Percentiles rank a stretch among this genome's conserved stretches.
These are phyloP conservation scores for Microctonus hyperodae DNA, from an alignment of 2,888 invertebrate species.

Conservation along the genomic window DNA sequence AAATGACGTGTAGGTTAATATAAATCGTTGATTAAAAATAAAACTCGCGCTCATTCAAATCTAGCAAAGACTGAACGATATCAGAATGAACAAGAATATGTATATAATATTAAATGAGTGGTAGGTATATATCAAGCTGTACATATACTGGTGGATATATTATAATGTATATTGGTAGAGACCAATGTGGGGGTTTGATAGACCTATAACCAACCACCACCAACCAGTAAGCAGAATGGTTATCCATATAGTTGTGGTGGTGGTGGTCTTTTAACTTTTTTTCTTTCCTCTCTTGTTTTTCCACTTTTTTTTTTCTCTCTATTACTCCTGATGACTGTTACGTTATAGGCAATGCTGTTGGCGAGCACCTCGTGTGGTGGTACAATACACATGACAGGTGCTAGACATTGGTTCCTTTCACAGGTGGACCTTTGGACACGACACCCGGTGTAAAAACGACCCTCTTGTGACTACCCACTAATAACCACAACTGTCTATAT, in stretches of 20 bases:
- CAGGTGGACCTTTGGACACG: constrained; percentile 55
- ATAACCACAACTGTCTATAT: constrained; percentile 30
- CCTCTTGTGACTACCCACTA: constrained; percentile 35
- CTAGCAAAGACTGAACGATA: background rate
- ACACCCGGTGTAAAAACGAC: constrained; percentile 32
- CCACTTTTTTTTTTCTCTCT: background rate
- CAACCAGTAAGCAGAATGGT: background rate
- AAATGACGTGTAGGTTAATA: background rate
- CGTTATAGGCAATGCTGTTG: no score
- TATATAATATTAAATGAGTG: background rate
- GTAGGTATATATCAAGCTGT: background rate
- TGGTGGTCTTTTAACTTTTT: background rate
- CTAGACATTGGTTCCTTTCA: constrained; percentile 44
- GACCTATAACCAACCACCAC: background rate
- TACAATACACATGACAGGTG: constrained; percentile 52
- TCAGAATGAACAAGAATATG: background rate
- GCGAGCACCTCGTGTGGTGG: constrained; percentile 47
- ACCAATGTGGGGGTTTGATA: background rate
- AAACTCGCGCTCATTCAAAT: background rate
- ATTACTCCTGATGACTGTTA: constrained; percentile 26
- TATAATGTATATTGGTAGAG: background rate
- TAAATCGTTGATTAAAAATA: background rate
- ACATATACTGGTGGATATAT: background rate
- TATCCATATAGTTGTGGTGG: background rate
- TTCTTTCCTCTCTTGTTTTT: background rate